Conservation (phyloP, 1,140 invertebrate genomes). For the Drosophila bifasciata region DNA sequence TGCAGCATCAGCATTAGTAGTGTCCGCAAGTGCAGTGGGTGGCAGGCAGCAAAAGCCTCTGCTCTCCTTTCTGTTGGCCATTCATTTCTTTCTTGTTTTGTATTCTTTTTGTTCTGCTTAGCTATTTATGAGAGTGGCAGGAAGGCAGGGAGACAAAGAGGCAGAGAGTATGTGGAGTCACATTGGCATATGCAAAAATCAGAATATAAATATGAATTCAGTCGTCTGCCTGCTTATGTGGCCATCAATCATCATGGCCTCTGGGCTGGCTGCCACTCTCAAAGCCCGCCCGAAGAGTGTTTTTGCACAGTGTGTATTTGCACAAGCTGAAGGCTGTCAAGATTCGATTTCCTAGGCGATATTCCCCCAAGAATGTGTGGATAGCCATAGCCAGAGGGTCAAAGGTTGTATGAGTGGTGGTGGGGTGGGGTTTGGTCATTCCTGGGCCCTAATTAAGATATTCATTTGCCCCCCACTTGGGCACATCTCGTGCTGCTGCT, state of each 20-base stretch:
- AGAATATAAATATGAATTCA: slow-evolving; percentile 51
- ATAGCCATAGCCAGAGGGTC: slow-evolving; percentile 19
- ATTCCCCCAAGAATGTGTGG: not conserved
- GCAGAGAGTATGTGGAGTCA: slow-evolving; percentile 17
- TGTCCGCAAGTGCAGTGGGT: slow-evolving; percentile 64
- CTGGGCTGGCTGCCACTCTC: too few species aligned
- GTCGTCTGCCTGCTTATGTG: slow-evolving; percentile 48
- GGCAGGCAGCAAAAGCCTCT: slow-evolving; percentile 56
- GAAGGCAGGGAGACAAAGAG: not conserved
- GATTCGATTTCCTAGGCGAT: slow-evolving; percentile 1
- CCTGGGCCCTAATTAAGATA: slow-evolving; percentile 43
- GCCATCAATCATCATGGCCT: slow-evolving; percentile 56
- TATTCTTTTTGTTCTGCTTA: slow-evolving; percentile 50
- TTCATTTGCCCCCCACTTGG: slow-evolving; percentile 40
- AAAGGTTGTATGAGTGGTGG: slow-evolving; percentile 41
- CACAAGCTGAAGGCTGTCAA: slow-evolving; percentile 1
- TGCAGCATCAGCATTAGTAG: slow-evolving; percentile 63
- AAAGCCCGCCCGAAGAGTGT: not conserved
- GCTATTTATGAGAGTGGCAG: slow-evolving; percentile 28
- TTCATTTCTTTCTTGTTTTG: slow-evolving; percentile 65
- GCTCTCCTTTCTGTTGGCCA: slow-evolving; percentile 55
- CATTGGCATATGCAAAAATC: slow-evolving; percentile 11
- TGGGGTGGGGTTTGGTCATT: too few species aligned
- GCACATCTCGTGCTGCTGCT: too few species aligned
- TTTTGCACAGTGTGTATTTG: not conserved